These are phyloP conservation scores for Odontamblyopus lacepedii DNA, from an alignment of 2,797 vertebrate genomes.

Conservation along the genomic window DNA sequence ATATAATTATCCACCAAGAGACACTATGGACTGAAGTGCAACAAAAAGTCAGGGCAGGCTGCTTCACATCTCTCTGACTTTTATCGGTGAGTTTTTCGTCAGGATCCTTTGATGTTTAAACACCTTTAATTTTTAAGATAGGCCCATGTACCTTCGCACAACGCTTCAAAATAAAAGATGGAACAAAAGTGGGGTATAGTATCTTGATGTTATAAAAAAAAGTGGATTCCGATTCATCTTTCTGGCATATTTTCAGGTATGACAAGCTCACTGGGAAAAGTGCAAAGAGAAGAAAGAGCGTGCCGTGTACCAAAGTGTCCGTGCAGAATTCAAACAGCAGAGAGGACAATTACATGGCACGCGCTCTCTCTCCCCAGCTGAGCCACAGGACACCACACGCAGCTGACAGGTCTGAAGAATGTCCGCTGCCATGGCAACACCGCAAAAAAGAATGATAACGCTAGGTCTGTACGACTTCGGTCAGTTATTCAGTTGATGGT, in stretches of 20 bases:
- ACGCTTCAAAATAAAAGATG: not conserved
- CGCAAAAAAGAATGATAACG: constrained; percentile 47
- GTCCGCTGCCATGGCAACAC: constrained; percentile 53
- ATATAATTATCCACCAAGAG: not conserved
- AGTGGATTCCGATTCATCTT: not conserved
- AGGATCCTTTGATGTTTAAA: constrained; percentile 7
- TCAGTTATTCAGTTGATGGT: too few species aligned
- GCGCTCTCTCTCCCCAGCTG: constrained; percentile 44
- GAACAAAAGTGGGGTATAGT: not conserved
- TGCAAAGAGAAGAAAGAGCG: constrained; percentile 7
- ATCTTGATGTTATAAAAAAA: constrained; percentile 2
- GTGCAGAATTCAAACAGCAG: constrained; percentile 39
- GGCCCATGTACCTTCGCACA: not conserved
- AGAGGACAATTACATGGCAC: constrained; percentile 48
- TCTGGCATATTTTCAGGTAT: constrained; percentile 7
- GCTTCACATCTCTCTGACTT: not conserved
- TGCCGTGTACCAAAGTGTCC: constrained; percentile 28
- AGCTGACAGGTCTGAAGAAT: constrained; percentile 42
- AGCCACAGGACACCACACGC: constrained; percentile 44
- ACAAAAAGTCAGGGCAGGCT: not conserved
- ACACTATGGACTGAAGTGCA: not conserved
- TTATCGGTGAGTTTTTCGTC: not conserved
- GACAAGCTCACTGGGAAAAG: constrained; percentile 9
- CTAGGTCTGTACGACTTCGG: not conserved
- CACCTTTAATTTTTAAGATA: constrained; percentile 1